phyloP scores from a whole-genome alignment of 2,113 vertebrate genomes.

The Corythaeola cristata region DNA sequence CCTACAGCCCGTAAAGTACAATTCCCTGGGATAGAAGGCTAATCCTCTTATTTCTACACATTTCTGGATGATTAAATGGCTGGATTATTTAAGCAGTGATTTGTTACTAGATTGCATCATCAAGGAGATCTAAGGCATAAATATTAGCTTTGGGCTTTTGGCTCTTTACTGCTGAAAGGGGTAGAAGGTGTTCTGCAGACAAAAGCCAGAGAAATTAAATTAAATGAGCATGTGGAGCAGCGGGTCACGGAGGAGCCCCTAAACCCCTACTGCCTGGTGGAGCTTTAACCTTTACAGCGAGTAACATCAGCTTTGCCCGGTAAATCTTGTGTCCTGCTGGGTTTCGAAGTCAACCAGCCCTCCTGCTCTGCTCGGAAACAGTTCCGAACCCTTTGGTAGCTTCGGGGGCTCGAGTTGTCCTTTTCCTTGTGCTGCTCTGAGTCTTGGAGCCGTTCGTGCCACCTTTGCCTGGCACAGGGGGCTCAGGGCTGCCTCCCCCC shows the following conservation, averaged over 20 bases:
- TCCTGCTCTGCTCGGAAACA: background rate
- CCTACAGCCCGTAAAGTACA: background rate
- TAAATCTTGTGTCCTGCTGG: background rate
- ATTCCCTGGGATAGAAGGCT: background rate
- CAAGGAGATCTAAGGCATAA: conserved; percentile 22
- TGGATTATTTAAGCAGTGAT: conserved; percentile 40
- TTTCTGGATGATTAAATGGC: conserved; percentile 53
- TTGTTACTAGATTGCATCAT: conserved; percentile 34
- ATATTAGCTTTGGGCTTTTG: conserved; percentile 19
- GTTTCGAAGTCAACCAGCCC: background rate
- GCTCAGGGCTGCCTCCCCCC: background rate
- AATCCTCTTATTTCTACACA: conserved; percentile 49
- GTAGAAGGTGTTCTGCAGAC: conserved; percentile 12
- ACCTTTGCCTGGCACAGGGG: background rate
- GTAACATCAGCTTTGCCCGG: background rate
- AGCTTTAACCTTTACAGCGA: background rate
- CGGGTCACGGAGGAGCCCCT: background rate
- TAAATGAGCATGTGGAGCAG: background rate
- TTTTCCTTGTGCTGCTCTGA: rapidly evolving
- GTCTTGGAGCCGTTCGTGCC: background rate
- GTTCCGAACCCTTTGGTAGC: rapidly evolving
- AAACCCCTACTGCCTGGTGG: rapidly evolving
- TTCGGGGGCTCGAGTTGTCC: background rate
- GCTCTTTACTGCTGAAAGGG: background rate
- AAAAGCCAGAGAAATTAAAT: conserved; percentile 4